These are phyloP conservation scores for Taeniopygia guttata DNA, from an alignment of 2,797 vertebrate genomes.

Conservation along the genomic window DNA sequence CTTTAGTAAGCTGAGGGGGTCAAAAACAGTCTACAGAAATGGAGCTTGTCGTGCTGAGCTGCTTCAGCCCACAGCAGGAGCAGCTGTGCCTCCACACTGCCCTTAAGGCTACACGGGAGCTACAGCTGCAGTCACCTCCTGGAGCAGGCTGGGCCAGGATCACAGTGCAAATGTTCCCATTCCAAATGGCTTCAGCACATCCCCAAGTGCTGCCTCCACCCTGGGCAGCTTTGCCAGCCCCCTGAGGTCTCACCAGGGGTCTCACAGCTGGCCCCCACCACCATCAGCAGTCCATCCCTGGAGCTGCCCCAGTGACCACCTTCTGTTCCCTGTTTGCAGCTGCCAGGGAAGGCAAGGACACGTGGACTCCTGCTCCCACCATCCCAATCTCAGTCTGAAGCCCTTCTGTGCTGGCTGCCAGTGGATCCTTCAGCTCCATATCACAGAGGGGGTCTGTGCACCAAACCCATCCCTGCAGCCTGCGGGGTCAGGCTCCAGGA, in stretches of 20 bases:
- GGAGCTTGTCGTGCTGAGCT: not conserved
- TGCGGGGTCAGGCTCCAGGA: not conserved
- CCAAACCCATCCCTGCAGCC: not conserved
- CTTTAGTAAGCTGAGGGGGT: not conserved
- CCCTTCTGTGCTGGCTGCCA: not conserved
- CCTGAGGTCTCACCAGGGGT: not conserved
- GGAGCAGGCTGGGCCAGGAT: not conserved
- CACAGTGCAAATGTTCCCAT: not conserved
- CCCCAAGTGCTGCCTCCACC: not conserved
- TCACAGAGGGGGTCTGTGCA: not conserved
- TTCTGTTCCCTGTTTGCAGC: not conserved
- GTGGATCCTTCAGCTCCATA: not conserved
- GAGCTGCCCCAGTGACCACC: not conserved
- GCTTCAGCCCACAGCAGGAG: not conserved
- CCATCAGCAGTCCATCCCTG: fast-evolving
- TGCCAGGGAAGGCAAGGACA: not conserved
- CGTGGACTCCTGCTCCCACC: not conserved
- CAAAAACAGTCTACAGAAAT: not conserved
- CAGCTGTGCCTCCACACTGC: not conserved
- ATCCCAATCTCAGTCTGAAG: not conserved
- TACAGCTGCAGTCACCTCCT: not conserved
- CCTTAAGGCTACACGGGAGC: not conserved
- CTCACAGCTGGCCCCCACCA: not conserved
- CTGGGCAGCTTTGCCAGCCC: not conserved
- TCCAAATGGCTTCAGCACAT: not conserved